Evolutionary conservation across 2,113 vertebrate species (phyloP), one percentile per base, ranked within the genome.

Genomic region (Eurypyga helias): DNA sequence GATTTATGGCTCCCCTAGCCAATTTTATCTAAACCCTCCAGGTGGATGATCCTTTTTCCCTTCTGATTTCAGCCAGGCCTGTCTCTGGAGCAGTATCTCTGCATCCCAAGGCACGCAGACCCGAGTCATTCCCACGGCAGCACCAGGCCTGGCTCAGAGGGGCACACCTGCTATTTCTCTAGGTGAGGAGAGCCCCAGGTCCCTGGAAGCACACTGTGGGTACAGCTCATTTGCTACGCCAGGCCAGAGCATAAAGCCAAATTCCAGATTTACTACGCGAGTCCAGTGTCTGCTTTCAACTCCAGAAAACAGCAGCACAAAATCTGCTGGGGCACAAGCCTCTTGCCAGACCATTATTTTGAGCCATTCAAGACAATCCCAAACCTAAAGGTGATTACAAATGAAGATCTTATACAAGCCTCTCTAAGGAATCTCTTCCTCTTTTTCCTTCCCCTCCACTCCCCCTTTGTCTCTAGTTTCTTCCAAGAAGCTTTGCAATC

Each of bases 361-460:
- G 55, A 83, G 55, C 15, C 24, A 10, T 66, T 80, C 57, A 66
- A 75, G 41, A 24, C 18, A 51, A 80, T 43, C 45, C 20, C 70
- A 94, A 87, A 67, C 18, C 26, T 49, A 38, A 78, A 70, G 33
- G 46, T 45, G 45, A 48, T 75, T 45, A 54, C 24, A 83, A 51
- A 71, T 11, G 26, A 75, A n/a, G 11, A 55, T 52, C 36, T n/a
- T 28, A 17, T 10, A 45, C 55, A 66, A 71, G 7, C 4, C 7
- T 58, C 46, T 48, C 43, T 28, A 26, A 45, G 16, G 38, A 80
- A 55, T 15, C 5, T 43, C 9, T 48, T 25, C 11, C 15, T 9
- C 26, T n/a, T 5, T 45, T 7, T 2, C 12, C 7, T 43, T 31
- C 6, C 5, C 7, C 28, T 5, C 4, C 7, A 2, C 13, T 6